Conservation (phyloP, 92 coral and sea anemone species). For the Muricea muricata region DNA sequence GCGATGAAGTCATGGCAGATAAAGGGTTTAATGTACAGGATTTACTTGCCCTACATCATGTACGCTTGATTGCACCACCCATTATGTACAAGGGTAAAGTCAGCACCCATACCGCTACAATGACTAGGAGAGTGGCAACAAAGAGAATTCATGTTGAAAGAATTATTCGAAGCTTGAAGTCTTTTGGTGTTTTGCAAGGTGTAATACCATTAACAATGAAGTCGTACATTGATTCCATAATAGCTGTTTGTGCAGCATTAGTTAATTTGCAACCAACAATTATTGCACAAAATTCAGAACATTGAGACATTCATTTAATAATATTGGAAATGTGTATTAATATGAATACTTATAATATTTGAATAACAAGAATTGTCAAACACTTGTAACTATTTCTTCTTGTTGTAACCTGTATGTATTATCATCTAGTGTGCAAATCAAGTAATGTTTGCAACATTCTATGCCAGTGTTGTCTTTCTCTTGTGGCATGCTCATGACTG, state of each 20-base stretch:
- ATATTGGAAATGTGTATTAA: too few relatives aligned
- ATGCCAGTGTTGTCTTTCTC: too few relatives aligned
- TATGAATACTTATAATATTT: too few relatives aligned
- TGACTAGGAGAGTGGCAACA: conserved; percentile 50
- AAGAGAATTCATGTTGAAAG: conserved; percentile 79
- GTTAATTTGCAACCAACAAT: conserved; percentile 68
- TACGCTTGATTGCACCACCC: conserved; percentile 54
- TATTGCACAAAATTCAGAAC: too few relatives aligned
- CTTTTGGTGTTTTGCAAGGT: conserved; percentile 59
- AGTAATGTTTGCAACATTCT: too few relatives aligned
- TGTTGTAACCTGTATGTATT: too few relatives aligned
- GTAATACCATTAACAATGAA: conserved; percentile 74
- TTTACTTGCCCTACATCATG: conserved; percentile 27
- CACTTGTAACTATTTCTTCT: too few relatives aligned
- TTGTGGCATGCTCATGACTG: too few relatives aligned
- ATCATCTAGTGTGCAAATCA: too few relatives aligned
- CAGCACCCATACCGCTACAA: conserved; percentile 45
- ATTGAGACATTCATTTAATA: too few relatives aligned
- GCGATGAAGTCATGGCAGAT: conserved; percentile 63
- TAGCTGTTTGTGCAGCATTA: conserved; percentile 68
- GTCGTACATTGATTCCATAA: conserved; percentile 64
- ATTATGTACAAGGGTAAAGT: conserved; percentile 36
- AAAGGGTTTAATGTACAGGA: conserved; percentile 56
- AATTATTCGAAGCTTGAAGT: conserved; percentile 68
- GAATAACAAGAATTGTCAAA: too few relatives aligned